Percentiles rank a stretch among this genome's conserved stretches.
Conservation (phyloP, 2,797 vertebrate genomes). For the Dipus sagitta region DNA sequence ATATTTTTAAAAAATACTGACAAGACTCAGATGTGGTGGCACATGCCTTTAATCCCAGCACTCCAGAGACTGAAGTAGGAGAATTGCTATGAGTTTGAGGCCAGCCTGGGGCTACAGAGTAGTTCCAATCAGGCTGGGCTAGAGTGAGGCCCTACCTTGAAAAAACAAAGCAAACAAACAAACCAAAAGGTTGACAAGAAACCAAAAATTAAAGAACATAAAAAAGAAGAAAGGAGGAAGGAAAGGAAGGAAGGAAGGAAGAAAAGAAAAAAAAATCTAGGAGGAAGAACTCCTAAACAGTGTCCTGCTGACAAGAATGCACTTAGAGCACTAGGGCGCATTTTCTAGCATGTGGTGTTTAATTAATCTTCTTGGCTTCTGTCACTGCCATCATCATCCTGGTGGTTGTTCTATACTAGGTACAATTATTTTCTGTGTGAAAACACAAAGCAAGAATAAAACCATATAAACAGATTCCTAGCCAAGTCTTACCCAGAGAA, state of each 20-base stretch:
- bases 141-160: not conserved
- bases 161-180: not conserved
- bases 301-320: conserved; percentile 17
- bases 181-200: too few relatives aligned
- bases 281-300: not conserved
- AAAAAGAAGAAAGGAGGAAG: too few relatives aligned
- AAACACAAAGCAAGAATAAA: conserved; percentile 38
- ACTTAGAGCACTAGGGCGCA: not conserved
- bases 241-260: too few relatives aligned
- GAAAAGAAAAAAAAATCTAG: not conserved
- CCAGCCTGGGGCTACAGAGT: not conserved
- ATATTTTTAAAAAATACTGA: too few relatives aligned
- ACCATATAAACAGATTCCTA: not conserved
- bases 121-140: not conserved
- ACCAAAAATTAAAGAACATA: too few relatives aligned
- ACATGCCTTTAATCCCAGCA: not conserved
- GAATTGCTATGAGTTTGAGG: not conserved
- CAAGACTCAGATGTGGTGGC: not conserved
- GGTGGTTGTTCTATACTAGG: not conserved
- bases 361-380: not conserved
- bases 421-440: conserved; percentile 29
- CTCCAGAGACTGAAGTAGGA: not conserved
- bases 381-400: not conserved
- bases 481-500: conserved; percentile 27
- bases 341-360: not conserved